Evolutionary conservation across 2,797 vertebrate genomes (phyloP).

Genomic region (Gymnoscopelus microlampas): DNA sequence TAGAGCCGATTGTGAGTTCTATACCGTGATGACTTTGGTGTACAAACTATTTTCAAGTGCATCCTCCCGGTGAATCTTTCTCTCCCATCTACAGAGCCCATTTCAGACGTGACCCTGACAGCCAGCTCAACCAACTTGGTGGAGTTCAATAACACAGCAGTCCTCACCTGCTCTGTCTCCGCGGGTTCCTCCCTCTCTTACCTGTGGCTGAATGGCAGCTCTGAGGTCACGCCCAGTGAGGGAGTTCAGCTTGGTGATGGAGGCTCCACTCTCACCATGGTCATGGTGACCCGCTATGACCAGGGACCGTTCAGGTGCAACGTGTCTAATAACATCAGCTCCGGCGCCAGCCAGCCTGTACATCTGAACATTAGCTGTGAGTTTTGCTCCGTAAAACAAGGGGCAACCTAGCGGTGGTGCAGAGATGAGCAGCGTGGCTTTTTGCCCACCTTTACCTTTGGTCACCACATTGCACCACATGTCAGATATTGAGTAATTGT

Average conservation of each 20-base stretch:
- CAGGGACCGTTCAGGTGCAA: slow-evolving; percentile 67
- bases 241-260: slow-evolving; percentile 44
- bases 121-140: slow-evolving; percentile 60
- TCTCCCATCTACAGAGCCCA: slow-evolving; percentile 56
- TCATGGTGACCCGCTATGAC: slow-evolving; percentile 61
- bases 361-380: slow-evolving; percentile 76
- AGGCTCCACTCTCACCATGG: slow-evolving; percentile 59
- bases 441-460: no score
- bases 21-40: no score
- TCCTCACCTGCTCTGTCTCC: slow-evolving; percentile 68
- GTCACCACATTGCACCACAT: no score
- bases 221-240: slow-evolving; percentile 24
- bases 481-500: neutral
- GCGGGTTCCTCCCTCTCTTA: slow-evolving; percentile 59
- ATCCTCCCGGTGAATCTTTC: neutral
- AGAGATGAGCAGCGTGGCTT: no score
- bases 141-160: slow-evolving; percentile 73
- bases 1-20: no score
- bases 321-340: slow-evolving; percentile 71
- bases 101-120: slow-evolving; percentile 62
- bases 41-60: neutral
- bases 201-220: slow-evolving; percentile 62
- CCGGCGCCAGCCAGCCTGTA: slow-evolving; percentile 36
- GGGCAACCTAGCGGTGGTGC: no score
- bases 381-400: slow-evolving; percentile 41